Evolutionary conservation across 2,113 vertebrate species (phyloP).

Genomic region (Gavia stellata): DNA sequence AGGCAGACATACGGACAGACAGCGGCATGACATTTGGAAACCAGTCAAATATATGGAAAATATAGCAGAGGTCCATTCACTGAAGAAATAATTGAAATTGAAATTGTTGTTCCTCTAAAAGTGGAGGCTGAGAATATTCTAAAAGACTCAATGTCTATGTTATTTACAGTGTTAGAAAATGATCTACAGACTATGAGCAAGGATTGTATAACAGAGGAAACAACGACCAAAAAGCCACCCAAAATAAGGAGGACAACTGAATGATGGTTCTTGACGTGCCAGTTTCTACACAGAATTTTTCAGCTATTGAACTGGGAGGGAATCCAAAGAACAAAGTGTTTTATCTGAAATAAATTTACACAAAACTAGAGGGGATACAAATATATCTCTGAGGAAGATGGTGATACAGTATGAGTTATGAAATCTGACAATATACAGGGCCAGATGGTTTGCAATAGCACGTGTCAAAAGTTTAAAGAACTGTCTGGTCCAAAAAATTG

Average conservation of each 20-base stretch:
- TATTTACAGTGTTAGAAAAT: neutral
- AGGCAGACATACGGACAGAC: neutral
- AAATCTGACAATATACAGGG: neutral
- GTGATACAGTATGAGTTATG: neutral
- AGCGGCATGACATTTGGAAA: neutral
- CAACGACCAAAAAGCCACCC: neutral
- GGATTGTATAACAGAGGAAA: neutral
- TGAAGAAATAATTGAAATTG: neutral
- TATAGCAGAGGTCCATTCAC: neutral
- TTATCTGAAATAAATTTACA: neutral
- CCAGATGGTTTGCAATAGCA: neutral
- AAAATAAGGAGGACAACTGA: neutral
- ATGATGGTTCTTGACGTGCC: neutral
- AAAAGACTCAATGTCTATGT: neutral
- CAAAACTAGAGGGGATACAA: neutral
- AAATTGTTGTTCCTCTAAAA: neutral
- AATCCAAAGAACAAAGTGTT: neutral
- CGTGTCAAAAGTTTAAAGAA: neutral
- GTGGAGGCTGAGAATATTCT: neutral
- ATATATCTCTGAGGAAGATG: neutral
- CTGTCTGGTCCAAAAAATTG: neutral
- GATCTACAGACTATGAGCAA: neutral
- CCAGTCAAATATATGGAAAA: neutral
- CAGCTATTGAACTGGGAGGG: neutral
- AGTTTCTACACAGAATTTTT: neutral